phyloP scores from a whole-genome alignment of 2,888 invertebrate genomes.

The Druceiella hillmani region DNA sequence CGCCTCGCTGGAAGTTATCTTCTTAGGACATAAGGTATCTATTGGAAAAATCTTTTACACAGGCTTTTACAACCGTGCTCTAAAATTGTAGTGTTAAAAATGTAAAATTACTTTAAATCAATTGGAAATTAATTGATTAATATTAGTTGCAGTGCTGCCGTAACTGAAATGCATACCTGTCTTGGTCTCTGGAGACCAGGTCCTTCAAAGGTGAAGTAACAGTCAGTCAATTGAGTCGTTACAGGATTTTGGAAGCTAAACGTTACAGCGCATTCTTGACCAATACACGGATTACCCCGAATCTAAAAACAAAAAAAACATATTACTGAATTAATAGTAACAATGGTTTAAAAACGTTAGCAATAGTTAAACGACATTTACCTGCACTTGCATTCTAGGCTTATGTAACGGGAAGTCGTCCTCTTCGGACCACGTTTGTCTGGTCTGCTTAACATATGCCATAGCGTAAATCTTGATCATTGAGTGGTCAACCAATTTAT shows the following conservation, averaged over 20 bases:
- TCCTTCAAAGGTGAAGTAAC: slow-evolving; percentile 66
- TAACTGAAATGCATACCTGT: too few relatives aligned
- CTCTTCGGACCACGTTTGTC: slow-evolving; percentile 68
- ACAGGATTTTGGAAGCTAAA: slow-evolving; percentile 66
- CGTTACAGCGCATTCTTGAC: slow-evolving; percentile 49
- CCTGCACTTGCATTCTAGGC: slow-evolving; percentile 61
- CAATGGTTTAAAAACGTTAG: not conserved
- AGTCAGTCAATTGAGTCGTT: slow-evolving; percentile 56
- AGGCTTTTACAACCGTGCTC: too few relatives aligned
- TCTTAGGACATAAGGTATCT: too few relatives aligned
- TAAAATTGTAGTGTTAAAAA: too few relatives aligned
- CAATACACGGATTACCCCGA: slow-evolving; percentile 46
- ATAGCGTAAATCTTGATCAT: slow-evolving; percentile 69
- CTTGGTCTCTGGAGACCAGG: slow-evolving; percentile 59
- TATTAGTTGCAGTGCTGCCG: too few relatives aligned
- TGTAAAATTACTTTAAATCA: too few relatives aligned
- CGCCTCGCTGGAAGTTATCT: too few relatives aligned
- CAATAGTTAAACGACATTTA: slow-evolving; percentile 29
- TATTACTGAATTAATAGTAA: not conserved
- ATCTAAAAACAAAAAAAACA: slow-evolving; percentile 29
- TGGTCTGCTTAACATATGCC: slow-evolving; percentile 65
- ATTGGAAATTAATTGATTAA: too few relatives aligned
- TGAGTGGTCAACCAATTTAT: slow-evolving; percentile 63
- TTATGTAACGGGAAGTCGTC: slow-evolving; percentile 66
- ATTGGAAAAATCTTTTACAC: too few relatives aligned